Conservation (phyloP, 1,140 invertebrate species). For the Dolichoris vasculosae region DNA sequence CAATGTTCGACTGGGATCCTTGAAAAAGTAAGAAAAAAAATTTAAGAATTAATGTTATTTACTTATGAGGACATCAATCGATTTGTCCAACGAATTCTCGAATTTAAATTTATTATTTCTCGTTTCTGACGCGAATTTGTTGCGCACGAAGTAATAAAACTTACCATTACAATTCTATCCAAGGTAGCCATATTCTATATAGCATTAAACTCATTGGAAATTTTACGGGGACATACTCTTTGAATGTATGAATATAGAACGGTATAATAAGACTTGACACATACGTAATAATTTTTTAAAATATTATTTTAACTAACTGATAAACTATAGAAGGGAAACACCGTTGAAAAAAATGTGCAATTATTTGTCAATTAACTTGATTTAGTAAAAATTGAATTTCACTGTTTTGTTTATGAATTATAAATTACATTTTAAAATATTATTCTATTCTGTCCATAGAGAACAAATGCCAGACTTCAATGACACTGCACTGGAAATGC, state of each 20-base stretch:
- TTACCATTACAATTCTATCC: conserved; percentile 26
- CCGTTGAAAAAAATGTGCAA: not conserved
- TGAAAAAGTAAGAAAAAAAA: conserved; percentile 42
- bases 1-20: conserved; percentile 28
- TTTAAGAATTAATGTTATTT: not conserved
- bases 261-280: not conserved
- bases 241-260: not conserved
- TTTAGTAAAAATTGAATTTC: conserved; percentile 13
- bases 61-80: not conserved
- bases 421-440: conserved; percentile 15
- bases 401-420: not conserved
- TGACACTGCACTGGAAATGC: conserved; percentile 57
- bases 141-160: not conserved
- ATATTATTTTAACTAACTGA: not conserved
- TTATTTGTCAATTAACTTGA: not conserved
- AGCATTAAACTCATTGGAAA: conserved; percentile 25
- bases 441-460: conserved; percentile 11
- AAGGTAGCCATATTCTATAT: conserved; percentile 46
- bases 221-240: not conserved
- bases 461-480: conserved; percentile 53
- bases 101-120: not conserved
- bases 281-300: not conserved
- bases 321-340: not conserved
- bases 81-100: not conserved
- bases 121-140: too few relatives aligned